phyloP scores from a whole-genome alignment of 2,113 vertebrate genomes.

The Campylomormyrus numenius region DNA sequence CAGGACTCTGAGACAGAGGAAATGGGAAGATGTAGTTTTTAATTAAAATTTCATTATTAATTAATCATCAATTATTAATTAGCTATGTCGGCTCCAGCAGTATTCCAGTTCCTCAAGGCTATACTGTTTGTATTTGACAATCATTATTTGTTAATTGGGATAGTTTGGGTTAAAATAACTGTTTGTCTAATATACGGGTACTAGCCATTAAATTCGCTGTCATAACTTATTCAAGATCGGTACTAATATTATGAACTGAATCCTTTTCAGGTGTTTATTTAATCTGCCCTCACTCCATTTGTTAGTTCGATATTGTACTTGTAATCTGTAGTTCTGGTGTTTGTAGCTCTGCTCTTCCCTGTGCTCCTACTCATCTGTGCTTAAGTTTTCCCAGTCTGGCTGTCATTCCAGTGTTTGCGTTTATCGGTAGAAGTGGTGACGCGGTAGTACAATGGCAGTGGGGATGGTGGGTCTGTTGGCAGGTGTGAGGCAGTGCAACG shows the following conservation, averaged over 20 bases:
- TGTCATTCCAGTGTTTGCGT: neutral
- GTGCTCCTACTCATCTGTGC: too few relatives aligned
- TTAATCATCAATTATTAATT: neutral
- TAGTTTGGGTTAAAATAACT: neutral
- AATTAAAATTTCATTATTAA: neutral
- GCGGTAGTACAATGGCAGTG: neutral
- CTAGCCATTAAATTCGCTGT: neutral
- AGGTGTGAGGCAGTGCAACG: too few relatives aligned
- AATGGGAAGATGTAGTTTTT: neutral
- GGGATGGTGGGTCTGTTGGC: too few relatives aligned
- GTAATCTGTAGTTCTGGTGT: too few relatives aligned
- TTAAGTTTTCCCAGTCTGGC: too few relatives aligned
- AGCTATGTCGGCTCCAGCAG: neutral
- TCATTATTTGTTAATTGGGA: neutral
- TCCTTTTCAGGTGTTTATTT: neutral
- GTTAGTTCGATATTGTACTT: too few relatives aligned
- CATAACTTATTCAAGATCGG: neutral
- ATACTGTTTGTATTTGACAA: neutral
- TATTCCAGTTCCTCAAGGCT: neutral
- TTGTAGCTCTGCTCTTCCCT: too few relatives aligned
- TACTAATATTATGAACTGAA: neutral
- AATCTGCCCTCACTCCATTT: neutral
- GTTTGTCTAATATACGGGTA: neutral
- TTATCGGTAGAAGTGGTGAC: neutral
- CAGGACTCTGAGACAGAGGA: neutral